Percentiles rank a stretch among this genome's conserved stretches.
phyloP scores from a whole-genome alignment of 2,797 vertebrate genomes.

The Botia kubotai region DNA sequence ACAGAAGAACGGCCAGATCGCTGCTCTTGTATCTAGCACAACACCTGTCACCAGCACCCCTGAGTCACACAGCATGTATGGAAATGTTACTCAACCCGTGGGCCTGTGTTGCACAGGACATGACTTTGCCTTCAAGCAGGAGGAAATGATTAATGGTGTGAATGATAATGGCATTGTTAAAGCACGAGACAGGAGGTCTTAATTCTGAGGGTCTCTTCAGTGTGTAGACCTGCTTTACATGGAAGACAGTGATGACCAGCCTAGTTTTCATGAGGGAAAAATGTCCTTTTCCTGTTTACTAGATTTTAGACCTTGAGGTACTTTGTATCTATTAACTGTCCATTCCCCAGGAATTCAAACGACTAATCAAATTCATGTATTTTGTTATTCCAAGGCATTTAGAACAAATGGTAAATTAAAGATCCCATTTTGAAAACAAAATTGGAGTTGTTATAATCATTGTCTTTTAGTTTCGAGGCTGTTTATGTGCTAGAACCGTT shows the following conservation, averaged over 20 bases:
- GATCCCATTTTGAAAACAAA: neutral
- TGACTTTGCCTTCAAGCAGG: constrained; percentile 33
- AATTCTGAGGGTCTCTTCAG: neutral
- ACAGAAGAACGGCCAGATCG: constrained; percentile 61
- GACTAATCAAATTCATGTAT: constrained; percentile 29
- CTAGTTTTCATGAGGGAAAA: neutral
- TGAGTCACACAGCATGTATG: constrained; percentile 51
- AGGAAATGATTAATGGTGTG: constrained; percentile 5
- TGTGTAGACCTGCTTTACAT: too few species aligned
- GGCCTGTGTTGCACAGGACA: constrained; percentile 19
- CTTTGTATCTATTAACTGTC: neutral
- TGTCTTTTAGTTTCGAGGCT: neutral
- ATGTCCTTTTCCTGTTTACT: neutral
- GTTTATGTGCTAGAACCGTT: neutral
- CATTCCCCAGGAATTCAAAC: neutral
- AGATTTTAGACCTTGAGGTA: constrained; percentile 4
- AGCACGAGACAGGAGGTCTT: neutral
- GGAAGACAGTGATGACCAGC: neutral
- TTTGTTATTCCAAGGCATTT: constrained; percentile 25
- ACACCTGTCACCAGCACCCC: constrained; percentile 47
- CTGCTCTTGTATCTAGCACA: constrained; percentile 35
- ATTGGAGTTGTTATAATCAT: neutral
- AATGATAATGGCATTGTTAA: constrained; percentile 9
- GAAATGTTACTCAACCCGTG: constrained; percentile 47
- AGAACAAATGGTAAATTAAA: neutral